phyloP scores from a whole-genome alignment of 1,140 invertebrate genomes.

The Drosophila rufa region DNA sequence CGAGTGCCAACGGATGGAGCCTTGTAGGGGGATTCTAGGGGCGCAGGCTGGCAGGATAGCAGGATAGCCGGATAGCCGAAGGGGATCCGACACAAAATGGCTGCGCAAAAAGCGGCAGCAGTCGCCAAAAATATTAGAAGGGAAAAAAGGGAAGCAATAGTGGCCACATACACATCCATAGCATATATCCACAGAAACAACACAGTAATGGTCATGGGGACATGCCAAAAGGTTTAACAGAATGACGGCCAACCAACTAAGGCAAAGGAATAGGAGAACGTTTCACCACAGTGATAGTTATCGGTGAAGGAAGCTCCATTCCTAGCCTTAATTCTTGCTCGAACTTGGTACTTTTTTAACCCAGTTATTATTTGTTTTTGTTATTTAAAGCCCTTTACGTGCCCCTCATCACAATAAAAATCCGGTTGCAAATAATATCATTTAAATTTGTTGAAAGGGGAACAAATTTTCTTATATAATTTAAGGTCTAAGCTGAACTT shows the following conservation, averaged over 20 bases:
- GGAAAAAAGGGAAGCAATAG: constrained; percentile 55
- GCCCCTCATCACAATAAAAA: no score
- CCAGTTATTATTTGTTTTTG: background rate
- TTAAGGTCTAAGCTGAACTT: no score
- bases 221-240: constrained; percentile 69
- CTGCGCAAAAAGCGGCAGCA: constrained; percentile 79
- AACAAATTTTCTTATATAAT: no score
- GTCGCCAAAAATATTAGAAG: constrained; percentile 77
- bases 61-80: background rate
- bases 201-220: constrained; percentile 60
- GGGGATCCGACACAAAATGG: constrained; percentile 74
- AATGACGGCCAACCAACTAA: constrained; percentile 61
- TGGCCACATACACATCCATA: constrained; percentile 46
- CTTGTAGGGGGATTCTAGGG: background rate
- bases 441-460: no score
- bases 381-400: no score
- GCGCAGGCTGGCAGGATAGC: background rate
- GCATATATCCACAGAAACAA: constrained; percentile 36
- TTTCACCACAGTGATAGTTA: constrained; percentile 20
- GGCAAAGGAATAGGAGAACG: constrained; percentile 1
- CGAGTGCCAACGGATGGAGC: constrained; percentile 14
- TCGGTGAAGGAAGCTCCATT: background rate
- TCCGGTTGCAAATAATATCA: no score
- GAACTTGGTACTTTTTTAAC: background rate
- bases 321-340: no score